Percentiles rank a stretch among this genome's conserved stretches.
phyloP scores from a whole-genome alignment of 2,113 vertebrate genomes.

The Tenrec ecaudatus region DNA sequence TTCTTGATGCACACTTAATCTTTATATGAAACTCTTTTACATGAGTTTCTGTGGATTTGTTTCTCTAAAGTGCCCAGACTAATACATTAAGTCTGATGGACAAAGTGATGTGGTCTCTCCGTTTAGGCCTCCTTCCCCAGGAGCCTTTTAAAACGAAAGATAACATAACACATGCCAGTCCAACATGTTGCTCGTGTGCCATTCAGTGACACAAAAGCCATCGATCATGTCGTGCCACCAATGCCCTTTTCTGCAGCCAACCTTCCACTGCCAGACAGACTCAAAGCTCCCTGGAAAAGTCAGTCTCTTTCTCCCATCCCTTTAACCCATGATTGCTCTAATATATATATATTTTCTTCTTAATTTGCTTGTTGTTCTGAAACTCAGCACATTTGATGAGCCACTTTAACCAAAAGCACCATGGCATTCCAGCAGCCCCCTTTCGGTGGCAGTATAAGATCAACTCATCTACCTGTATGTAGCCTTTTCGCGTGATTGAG shows the following conservation, averaged over 20 bases:
- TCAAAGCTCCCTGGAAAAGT: background rate
- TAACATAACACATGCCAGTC: too few species aligned
- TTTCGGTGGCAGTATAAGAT: conserved; percentile 41
- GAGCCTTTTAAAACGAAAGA: too few species aligned
- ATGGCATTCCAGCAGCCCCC: conserved; percentile 14
- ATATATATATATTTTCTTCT: background rate
- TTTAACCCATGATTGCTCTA: background rate
- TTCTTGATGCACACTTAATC: too few species aligned
- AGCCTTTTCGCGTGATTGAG: accelerated
- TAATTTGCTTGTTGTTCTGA: conserved; percentile 13
- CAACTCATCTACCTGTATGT: accelerated
- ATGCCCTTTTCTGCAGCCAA: background rate
- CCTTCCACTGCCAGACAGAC: background rate
- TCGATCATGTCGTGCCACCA: background rate
- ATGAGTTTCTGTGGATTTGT: too few species aligned
- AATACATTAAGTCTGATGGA: too few species aligned
- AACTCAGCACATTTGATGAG: background rate
- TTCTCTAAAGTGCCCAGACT: too few species aligned
- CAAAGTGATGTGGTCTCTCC: too few species aligned
- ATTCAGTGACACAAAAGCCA: background rate
- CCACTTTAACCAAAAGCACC: background rate
- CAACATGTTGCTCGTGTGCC: background rate
- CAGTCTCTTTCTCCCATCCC: background rate
- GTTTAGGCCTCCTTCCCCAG: too few species aligned
- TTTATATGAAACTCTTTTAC: too few species aligned